Evolutionary conservation across 1,140 invertebrate genomes (phyloP), one percentile per base, ranked within the genome.

Genomic region (Drosophila kohkoa): DNA sequence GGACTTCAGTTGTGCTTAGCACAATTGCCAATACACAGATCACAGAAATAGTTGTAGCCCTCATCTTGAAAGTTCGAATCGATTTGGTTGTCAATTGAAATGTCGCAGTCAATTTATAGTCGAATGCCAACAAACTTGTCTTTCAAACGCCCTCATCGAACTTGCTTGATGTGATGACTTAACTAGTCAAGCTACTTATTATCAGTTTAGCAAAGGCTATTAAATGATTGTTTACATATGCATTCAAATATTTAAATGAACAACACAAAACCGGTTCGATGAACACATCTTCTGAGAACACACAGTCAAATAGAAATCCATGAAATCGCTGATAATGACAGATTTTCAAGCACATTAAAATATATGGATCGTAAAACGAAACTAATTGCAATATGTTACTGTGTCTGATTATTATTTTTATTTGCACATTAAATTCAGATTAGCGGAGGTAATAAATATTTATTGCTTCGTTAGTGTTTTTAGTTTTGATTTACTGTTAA

Each of bases 61-160:
- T 68, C 65, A 68, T 68, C 45, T 58, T 68, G 30, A 51, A 54
- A 43, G 43, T 16, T 25, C 30, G 54, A 38, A 38, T 28, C 25
- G n/a, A 2, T n/a, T 28, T 28, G 3, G 8, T 6, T n/a, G 5
- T 4, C 5, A 32, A 10, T 16, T 10, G 4, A n/a, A 52, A 28
- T 52, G 25, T 6, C 8, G 54, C 54, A 5, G 30, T 35, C 54
- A 38, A 59, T 58, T 67, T 58, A 67, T 67, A 67, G 11, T 10
- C 15, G 3, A 52, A 4, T 30, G 10, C 5, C 16, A 49, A 8
- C n/a, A 45, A 43, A 13, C 38, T 66, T 63, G 59, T 49, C 45
- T 25, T n/a, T 16, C 25, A 55, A 66, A 49, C 59, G 41, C 41
- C 41, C 41, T 43, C 41, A 13, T 43, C 41, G 41, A 43, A 52